Conservation (phyloP, 2,888 invertebrate genomes). For the Leptinotarsa rubiginosa region DNA sequence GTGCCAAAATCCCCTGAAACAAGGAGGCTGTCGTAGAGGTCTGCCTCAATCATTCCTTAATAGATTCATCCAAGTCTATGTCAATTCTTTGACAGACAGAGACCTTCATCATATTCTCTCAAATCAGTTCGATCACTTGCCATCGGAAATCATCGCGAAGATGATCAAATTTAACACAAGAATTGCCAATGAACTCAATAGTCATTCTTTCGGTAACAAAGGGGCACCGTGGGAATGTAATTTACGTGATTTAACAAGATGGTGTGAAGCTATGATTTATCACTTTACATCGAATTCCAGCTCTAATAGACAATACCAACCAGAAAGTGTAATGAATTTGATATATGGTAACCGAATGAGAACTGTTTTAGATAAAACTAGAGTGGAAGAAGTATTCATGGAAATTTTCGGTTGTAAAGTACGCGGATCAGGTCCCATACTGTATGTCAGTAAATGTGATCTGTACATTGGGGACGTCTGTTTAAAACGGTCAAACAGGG, state of each 20-base stretch:
- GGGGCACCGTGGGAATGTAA: constrained; percentile 98
- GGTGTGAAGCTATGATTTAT: constrained; percentile 83
- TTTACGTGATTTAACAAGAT: constrained; percentile 91
- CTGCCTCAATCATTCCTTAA: constrained; percentile 97
- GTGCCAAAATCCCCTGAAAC: constrained; percentile 95
- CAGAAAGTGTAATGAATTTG: constrained; percentile 76
- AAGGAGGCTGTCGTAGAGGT: constrained; percentile 96
- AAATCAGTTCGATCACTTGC: constrained; percentile 74
- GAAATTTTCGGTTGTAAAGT: constrained; percentile 68
- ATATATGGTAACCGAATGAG: constrained; percentile 92
- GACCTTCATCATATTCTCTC: constrained; percentile 78
- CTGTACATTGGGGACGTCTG: constrained; percentile 77
- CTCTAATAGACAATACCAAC: constrained; percentile 47
- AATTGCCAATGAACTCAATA: constrained; percentile 74
- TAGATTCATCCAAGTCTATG: constrained; percentile 91
- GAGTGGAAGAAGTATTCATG: constrained; percentile 70
- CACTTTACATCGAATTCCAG: constrained; percentile 57
- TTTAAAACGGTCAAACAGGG: constrained; percentile 55
- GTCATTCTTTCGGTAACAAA: constrained; percentile 77
- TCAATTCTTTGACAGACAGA: constrained; percentile 72
- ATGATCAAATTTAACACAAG: constrained; percentile 85
- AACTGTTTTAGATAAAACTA: constrained; percentile 79
- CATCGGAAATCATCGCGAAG: constrained; percentile 71
- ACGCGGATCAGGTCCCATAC: constrained; percentile 70
- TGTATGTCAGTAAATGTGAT: constrained; percentile 71